Conservation (phyloP, 30 jellyfish, hydroid and myxozoan species). For the Catostylus mosaicus region DNA sequence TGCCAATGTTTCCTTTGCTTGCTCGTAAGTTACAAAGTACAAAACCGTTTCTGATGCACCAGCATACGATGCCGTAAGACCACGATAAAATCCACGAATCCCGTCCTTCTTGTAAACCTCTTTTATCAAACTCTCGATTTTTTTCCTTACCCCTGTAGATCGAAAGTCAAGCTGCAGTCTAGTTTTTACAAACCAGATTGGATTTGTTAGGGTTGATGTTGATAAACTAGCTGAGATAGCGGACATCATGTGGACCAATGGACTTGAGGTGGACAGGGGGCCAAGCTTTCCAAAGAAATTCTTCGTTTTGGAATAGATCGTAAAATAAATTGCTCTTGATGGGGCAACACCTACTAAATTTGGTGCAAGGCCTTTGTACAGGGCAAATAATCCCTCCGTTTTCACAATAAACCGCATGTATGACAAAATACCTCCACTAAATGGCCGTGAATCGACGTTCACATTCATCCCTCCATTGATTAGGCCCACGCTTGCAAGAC, state of each 20-base stretch:
- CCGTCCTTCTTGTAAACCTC: slow-evolving; percentile 92
- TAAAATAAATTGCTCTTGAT: slow-evolving; percentile 91
- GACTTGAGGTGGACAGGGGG: slow-evolving; percentile 70
- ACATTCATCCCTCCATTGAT: slow-evolving; percentile 38
- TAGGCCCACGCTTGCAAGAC: slow-evolving; percentile 65
- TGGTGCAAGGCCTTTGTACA: slow-evolving; percentile 92
- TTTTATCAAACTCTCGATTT: slow-evolving; percentile 46
- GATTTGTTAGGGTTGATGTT: slow-evolving; percentile 92
- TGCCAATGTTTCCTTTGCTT: slow-evolving; percentile 66
- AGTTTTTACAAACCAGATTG: slow-evolving; percentile 98
- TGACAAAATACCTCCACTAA: slow-evolving; percentile 75
- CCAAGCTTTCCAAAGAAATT: slow-evolving; percentile 52
- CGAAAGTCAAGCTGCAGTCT: slow-evolving; percentile 91
- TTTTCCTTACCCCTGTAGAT: slow-evolving; percentile 64
- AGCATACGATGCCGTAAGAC: slow-evolving; percentile 93
- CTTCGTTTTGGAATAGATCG: slow-evolving; percentile 88
- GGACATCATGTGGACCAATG: slow-evolving; percentile 88
- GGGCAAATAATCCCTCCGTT: slow-evolving; percentile 91
- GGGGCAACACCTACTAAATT: slow-evolving; percentile 98
- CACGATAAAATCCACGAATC: slow-evolving; percentile 94
- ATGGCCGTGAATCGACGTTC: slow-evolving; percentile 63
- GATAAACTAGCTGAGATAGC: slow-evolving; percentile 89
- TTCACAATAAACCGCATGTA: slow-evolving; percentile 84
- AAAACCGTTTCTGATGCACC: slow-evolving; percentile 97
- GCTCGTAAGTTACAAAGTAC: slow-evolving; percentile 89